Evolutionary conservation across 2,797 vertebrate genomes (phyloP), one percentile per base, ranked within the genome.

Genomic region (Argentina silus): DNA sequence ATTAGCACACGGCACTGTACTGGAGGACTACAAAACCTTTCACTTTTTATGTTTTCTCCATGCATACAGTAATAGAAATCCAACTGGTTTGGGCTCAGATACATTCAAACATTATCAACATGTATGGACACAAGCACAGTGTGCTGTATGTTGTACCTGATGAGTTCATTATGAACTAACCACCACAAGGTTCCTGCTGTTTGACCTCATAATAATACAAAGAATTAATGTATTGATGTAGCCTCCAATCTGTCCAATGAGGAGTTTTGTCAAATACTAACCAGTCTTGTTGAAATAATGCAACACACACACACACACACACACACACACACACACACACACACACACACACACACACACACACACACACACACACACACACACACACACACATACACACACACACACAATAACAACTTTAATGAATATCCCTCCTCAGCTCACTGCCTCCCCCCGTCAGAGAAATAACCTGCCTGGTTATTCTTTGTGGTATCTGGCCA

Each of bases 371-470:
- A 50, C 59, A 64, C 66, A 73, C 48, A 48, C 42, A 65, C 57
- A 55, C 59, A 60, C 77, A 68, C 57, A 43, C 55, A 43, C 63
- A 27, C 65, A 60, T 42, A 60, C 65, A 73, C 66, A 75, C 76
- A 62, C 64, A 66, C 72, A 69, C 73, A 77, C 78, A 42, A 78
- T 83, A 45, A 75, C 69, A 77, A 51, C 51, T 88, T 89, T 91
- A 93, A 93, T 91, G 90, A 92, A 85, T 90, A 87, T 87, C 74
- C 76, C 23, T 73, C 72, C 81, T 78, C 70, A 72, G 80, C 83
- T 86, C 83, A 80, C 76, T 36, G 27, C 27, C 27, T 36, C 27
- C 27, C 27, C 4, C 27, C 27, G 11, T 61, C 70, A 81, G 62
- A 77, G 76, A 51, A 56, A 81, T 78, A 78, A 78, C 57, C 57